A percentile compares a stretch with the other conserved stretches of the same genome.
These are phyloP conservation scores for Tolypeutes matacus DNA, from an alignment of 2,797 vertebrate species.

Conservation along the genomic window DNA sequence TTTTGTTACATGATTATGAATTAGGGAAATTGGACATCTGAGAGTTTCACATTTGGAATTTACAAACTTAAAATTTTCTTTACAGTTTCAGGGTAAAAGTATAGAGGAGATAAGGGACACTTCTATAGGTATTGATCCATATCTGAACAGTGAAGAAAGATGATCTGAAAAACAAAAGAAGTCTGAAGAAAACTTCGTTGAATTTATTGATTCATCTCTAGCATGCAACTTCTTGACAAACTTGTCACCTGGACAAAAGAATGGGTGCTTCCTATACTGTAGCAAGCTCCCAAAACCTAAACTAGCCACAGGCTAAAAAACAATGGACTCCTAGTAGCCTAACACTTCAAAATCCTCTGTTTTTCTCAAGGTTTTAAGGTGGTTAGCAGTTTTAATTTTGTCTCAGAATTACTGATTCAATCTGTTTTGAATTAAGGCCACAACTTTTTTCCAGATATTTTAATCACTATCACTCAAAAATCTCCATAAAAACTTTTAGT, in stretches of 20 bases:
- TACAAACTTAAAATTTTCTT: slow-evolving; percentile 24
- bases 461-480: slow-evolving; percentile 20
- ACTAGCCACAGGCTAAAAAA: background rate
- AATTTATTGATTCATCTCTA: background rate
- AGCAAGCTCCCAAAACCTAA: slow-evolving; percentile 49
- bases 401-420: slow-evolving; percentile 45
- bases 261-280: background rate
- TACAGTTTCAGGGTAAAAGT: background rate
- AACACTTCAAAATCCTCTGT: background rate
- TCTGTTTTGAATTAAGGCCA: background rate
- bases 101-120: background rate
- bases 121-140: background rate
- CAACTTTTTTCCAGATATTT: background rate
- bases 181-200: background rate
- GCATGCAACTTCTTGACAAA: background rate
- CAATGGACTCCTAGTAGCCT: background rate
- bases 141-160: background rate
- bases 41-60: slow-evolving; percentile 37
- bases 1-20: background rate
- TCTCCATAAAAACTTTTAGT: background rate
- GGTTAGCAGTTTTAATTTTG: background rate
- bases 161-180: background rate
- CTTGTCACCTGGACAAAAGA: background rate
- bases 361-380: slow-evolving; percentile 19
- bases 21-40: slow-evolving; percentile 6